Evolutionary conservation across 2,888 invertebrate species (phyloP), one percentile per base, ranked within the genome.

Genomic region (Diploptera punctata): DNA sequence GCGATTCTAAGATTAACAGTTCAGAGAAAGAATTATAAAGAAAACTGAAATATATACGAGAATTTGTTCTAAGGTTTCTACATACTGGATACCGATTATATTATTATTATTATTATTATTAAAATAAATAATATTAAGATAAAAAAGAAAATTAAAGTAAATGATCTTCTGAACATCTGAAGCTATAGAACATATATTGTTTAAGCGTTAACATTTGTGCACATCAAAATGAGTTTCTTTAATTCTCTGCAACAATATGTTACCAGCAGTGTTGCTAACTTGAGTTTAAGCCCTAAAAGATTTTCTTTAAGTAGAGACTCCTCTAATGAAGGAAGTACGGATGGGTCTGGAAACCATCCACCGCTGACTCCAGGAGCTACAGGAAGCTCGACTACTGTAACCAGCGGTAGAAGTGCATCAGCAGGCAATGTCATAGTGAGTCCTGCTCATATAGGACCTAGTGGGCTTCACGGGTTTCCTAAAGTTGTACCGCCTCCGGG

Each of bases 181-280:
- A n/a, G n/a, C n/a, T n/a, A n/a, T n/a, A n/a, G 33, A 33, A 33
- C 7, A 33, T 5, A 33, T 7, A 33, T 5, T 33, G 33, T 33
- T 33, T 7, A 33, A 33, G 33, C 33, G 33, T 7, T 7, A 33
- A 33, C 33, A 33, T 7, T 33, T 33, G 33, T 7, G 19, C 21
- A 21, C n/a, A 24, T 26, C 5, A 38, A 38, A 26, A 94, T 94
- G 94, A 94, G 94, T 87, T 94, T 94, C 86, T 90, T 94, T 82
- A 91, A 91, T 82, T 93, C 93, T 49, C 84, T 94, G 79, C 92
- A 93, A 80, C 94, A 94, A 83, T 93, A 93, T 82, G 93, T 94
- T 82, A 93, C 91, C 80, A 94, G 93, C 84, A 93, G 93, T 81
- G 93, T 94, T 77, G 93, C 93, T 62, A 93, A 91, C 79, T 84